These are phyloP conservation scores for Mactromeris polynyma DNA, from an alignment of 2,888 invertebrate species.

Conservation along the genomic window DNA sequence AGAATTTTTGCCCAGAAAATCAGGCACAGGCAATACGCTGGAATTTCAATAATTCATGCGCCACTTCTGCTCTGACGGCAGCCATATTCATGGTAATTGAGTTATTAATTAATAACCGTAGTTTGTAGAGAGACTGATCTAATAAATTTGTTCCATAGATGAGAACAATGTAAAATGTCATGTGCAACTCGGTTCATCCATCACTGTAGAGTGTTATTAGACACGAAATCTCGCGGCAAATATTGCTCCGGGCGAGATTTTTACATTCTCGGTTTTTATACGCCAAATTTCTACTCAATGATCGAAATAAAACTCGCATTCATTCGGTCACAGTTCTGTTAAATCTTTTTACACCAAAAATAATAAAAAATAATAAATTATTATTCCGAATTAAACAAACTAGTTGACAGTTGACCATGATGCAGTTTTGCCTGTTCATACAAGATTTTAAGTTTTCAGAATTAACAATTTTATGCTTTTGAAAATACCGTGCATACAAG, in stretches of 20 bases:
- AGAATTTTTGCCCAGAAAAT: conserved; percentile 20
- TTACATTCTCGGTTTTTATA: not conserved
- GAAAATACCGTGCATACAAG: no score
- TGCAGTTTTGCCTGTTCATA: no score
- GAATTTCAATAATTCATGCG: conserved; percentile 32
- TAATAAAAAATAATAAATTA: no score
- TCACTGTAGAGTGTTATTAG: conserved; percentile 52
- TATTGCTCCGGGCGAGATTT: conserved; percentile 60
- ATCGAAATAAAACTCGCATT: conserved; percentile 11
- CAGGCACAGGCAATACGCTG: not conserved
- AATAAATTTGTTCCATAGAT: conserved; percentile 57
- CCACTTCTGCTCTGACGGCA: conserved; percentile 26
- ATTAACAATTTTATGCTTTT: no score
- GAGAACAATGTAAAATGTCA: conserved; percentile 67
- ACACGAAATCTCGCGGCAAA: conserved; percentile 62
- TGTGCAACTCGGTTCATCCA: conserved; percentile 62
- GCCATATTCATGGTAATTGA: conserved; percentile 70
- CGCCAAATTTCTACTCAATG: conserved; percentile 18
- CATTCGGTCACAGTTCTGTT: not conserved
- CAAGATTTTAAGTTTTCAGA: no score
- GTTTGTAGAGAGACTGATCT: conserved; percentile 50
- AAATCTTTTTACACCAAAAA: not conserved
- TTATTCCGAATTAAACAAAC: no score
- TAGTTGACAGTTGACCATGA: no score
- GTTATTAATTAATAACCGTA: conserved; percentile 69